A percentile compares a stretch with the other conserved stretches of the same genome.
Evolutionary conservation across 23 tunicate species (phyloP).

Genomic region (Oikopleura vanhoeffeni): DNA sequence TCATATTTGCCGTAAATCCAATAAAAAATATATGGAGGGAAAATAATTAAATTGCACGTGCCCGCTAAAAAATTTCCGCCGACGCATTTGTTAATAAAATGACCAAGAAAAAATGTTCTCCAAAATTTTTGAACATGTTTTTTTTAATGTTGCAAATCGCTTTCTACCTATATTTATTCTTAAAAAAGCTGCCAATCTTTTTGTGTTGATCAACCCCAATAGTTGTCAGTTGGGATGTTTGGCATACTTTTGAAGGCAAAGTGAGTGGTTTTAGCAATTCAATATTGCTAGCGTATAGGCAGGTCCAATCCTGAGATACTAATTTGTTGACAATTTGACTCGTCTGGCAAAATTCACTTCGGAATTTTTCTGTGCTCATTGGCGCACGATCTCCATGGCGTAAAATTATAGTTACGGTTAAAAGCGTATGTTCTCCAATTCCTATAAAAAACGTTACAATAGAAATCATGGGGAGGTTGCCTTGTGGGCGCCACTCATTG

Average conservation of each 20-base stretch:
- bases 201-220: neutral
- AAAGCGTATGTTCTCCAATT: no score
- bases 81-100: no score
- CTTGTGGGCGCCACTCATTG: no score
- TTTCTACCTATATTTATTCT: neutral
- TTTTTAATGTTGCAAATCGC: no score
- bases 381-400: slow-evolving; percentile 11
- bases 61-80: no score
- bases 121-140: no score
- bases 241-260: neutral
- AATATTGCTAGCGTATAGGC: neutral
- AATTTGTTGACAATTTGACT: neutral
- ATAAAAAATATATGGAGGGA: no score
- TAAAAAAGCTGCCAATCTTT: neutral
- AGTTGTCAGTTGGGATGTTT: neutral
- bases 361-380: neutral
- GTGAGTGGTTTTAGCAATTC: neutral
- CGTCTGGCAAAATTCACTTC: neutral
- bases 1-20: no score
- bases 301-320: neutral
- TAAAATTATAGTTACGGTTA: neutral
- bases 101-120: no score
- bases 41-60: no score
- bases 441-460: no score
- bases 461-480: no score